Conservation (phyloP, 2,113 vertebrate genomes). For the Tricholaema leucomelas region DNA sequence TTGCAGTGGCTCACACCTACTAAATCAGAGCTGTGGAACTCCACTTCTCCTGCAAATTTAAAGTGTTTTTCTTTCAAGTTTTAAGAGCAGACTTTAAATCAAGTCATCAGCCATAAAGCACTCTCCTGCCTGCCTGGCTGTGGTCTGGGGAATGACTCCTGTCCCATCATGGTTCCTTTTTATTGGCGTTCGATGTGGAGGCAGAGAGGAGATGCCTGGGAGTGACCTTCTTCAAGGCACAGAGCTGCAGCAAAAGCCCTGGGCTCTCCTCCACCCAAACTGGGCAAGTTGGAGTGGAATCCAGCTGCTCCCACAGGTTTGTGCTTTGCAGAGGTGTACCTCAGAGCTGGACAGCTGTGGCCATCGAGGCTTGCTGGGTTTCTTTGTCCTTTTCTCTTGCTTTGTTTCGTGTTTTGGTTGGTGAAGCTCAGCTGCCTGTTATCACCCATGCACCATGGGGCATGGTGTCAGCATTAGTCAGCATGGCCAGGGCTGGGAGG, state of each 20-base stretch:
- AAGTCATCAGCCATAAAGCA: conserved; percentile 66
- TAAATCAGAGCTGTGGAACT: conserved; percentile 73
- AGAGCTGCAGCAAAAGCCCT: rapidly evolving
- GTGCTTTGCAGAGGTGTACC: not conserved
- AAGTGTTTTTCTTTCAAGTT: conserved; percentile 70
- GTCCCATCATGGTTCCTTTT: not conserved
- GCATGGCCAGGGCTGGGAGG: not conserved
- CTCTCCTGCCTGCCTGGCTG: conserved; percentile 32
- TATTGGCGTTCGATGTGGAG: not conserved
- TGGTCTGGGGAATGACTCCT: conserved; percentile 3
- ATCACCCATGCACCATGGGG: not conserved
- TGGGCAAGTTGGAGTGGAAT: not conserved
- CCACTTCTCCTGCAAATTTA: conserved; percentile 71
- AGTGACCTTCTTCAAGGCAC: not conserved
- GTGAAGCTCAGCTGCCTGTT: not conserved
- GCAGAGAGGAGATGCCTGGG: not conserved
- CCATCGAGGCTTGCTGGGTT: too few species aligned
- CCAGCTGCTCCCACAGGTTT: not conserved
- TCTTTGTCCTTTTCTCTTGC: not conserved
- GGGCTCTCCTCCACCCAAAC: not conserved
- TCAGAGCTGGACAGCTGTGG: not conserved
- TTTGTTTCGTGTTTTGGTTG: not conserved
- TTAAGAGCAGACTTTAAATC: conserved; percentile 73
- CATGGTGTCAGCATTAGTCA: not conserved
- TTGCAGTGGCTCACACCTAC: conserved; percentile 45